Percentiles rank a stretch among this genome's conserved stretches.
Conservation (phyloP, 2,797 vertebrate species). For the Coluber constrictor region DNA sequence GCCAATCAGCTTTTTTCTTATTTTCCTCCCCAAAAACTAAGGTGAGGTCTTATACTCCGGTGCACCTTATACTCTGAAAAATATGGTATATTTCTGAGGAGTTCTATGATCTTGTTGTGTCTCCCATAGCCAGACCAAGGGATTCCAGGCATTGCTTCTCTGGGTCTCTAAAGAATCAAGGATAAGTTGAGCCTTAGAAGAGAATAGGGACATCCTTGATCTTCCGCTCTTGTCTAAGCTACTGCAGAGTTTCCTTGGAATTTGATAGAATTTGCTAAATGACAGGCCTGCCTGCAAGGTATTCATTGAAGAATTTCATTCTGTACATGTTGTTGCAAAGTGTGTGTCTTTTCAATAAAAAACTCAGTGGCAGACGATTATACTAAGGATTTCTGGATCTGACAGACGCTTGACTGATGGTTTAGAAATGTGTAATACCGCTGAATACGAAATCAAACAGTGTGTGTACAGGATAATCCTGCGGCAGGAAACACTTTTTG, state of each 20-base stretch:
- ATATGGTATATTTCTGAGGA: neutral
- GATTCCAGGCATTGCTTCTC: neutral
- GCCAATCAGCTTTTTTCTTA: no score
- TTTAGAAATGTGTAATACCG: neutral
- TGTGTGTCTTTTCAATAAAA: neutral
- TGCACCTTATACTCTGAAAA: no score
- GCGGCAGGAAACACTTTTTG: neutral
- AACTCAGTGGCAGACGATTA: neutral
- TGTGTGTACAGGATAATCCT: neutral
- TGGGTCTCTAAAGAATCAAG: neutral
- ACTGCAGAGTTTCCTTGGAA: neutral
- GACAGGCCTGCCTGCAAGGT: neutral
- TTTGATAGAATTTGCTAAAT: neutral
- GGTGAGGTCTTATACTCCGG: no score
- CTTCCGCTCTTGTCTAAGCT: neutral
- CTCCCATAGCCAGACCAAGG: neutral
- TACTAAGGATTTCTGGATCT: neutral
- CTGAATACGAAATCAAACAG: neutral
- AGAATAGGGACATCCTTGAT: neutral
- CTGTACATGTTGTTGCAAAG: neutral
- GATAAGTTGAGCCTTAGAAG: neutral
- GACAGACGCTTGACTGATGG: neutral
- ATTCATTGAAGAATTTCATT: neutral
- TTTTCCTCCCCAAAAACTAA: no score
- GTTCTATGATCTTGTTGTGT: neutral